A percentile compares a stretch with the other conserved stretches of the same genome.
Conservation (phyloP, 30 jellyfish, hydroid and myxozoan genomes). For the Chrysaora quinquecirrha region DNA sequence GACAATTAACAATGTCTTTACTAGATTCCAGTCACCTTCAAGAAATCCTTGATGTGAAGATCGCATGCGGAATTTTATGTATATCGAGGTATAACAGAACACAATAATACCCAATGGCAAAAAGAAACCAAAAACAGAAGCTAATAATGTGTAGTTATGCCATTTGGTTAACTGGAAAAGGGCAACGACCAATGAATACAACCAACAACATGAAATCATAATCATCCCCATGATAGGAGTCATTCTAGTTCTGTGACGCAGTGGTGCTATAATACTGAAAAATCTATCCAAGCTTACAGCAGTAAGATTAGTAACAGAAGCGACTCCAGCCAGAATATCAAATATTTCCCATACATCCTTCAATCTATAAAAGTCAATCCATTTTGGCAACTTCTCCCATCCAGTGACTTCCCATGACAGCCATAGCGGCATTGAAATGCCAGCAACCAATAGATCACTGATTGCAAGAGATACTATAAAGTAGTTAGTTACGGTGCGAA, state of each 20-base stretch:
- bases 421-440: constrained; percentile 97
- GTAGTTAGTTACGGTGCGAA: constrained; percentile 79
- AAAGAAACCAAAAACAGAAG: constrained; percentile 79
- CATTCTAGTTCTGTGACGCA: constrained; percentile 87
- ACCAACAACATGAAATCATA: constrained; percentile 76
- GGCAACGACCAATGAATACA: constrained; percentile 66
- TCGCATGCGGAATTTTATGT: constrained; percentile 65
- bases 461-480: constrained; percentile 90
- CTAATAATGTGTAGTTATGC: constrained; percentile 22
- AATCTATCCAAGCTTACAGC: constrained; percentile 91
- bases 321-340: constrained; percentile 85
- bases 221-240: constrained; percentile 62
- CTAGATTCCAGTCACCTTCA: constrained; percentile 81
- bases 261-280: constrained; percentile 88
- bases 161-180: constrained; percentile 14
- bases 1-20: constrained; percentile 69
- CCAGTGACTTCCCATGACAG: constrained; percentile 69
- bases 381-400: constrained; percentile 50
- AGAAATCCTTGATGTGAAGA: constrained; percentile 39
- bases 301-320: constrained; percentile 87
- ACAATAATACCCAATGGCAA: constrained; percentile 72
- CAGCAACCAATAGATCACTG: constrained; percentile 85
- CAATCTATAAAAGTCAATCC: constrained; percentile 27
- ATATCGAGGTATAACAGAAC: constrained; percentile 64
- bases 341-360: constrained; percentile 55